Percentiles rank a stretch among this genome's conserved stretches.
phyloP scores from a whole-genome alignment of 2,113 vertebrate species.

The Serinus canaria region DNA sequence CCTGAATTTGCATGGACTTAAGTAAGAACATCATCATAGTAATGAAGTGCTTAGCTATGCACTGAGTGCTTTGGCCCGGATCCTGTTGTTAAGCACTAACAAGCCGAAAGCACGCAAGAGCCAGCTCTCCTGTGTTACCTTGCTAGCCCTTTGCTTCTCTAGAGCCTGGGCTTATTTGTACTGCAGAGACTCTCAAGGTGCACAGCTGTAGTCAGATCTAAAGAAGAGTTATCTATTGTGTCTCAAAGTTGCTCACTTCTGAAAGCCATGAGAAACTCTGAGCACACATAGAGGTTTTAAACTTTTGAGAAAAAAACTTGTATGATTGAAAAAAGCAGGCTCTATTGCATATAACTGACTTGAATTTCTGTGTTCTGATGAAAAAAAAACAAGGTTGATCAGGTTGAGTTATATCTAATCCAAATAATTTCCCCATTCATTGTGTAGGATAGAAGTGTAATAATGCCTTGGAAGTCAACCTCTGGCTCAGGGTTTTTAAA shows the following conservation, averaged over 20 bases:
- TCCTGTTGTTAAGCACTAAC: neutral
- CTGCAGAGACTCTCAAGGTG: neutral
- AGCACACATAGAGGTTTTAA: neutral
- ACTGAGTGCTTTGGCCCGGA: neutral
- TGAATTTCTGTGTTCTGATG: neutral
- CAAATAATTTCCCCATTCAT: neutral
- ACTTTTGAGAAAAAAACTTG: neutral
- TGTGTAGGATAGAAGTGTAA: neutral
- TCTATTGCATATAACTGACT: neutral
- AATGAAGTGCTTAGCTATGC: constrained; percentile 14
- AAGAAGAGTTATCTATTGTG: neutral
- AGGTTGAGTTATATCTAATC: neutral
- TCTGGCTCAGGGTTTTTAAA: neutral
- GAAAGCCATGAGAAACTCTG: neutral
- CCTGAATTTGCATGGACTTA: constrained; percentile 46
- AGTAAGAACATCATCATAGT: neutral
- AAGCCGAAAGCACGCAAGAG: neutral
- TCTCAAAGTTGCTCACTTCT: neutral
- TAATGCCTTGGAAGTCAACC: neutral
- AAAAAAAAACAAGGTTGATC: neutral
- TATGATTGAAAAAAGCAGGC: neutral
- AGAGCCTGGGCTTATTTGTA: neutral
- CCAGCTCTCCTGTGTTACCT: neutral
- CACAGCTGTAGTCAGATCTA: neutral
- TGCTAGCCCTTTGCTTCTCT: neutral